A percentile compares a stretch with the other conserved stretches of the same genome.
These are phyloP conservation scores for Clarias fuscus DNA, from an alignment of 2,797 vertebrate species.

Conservation along the genomic window DNA sequence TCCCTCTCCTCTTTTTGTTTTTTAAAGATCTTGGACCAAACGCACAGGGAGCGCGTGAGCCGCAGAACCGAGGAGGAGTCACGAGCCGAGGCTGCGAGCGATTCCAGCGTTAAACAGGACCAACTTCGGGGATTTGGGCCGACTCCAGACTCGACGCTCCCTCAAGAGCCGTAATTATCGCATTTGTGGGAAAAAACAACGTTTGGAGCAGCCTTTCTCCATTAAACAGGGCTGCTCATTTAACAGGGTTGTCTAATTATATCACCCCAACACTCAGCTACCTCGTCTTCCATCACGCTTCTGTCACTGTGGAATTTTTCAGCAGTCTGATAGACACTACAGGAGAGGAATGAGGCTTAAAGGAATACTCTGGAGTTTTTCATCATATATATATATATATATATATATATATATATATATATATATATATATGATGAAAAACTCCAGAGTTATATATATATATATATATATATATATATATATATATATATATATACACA, in stretches of 20 bases:
- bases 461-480: too few relatives aligned
- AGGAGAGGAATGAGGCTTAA: not conserved
- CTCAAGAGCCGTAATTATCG: conserved; percentile 48
- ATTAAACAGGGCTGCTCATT: conserved; percentile 31
- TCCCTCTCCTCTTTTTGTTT: not conserved
- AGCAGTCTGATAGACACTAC: not conserved
- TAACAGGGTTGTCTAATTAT: conserved; percentile 26
- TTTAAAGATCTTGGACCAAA: not conserved
- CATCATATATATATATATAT: too few relatives aligned
- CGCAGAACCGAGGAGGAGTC: not conserved
- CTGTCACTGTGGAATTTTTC: conserved; percentile 16
- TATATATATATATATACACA: too few relatives aligned
- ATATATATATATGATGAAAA: too few relatives aligned
- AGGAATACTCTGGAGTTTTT: not conserved
- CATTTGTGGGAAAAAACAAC: conserved; percentile 37
- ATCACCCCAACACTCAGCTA: conserved; percentile 1
- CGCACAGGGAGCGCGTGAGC: not conserved
- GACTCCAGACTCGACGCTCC: conserved; percentile 27
- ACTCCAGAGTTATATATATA: too few relatives aligned
- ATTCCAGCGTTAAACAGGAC: conserved; percentile 19
- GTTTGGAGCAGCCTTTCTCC: conserved; percentile 23
- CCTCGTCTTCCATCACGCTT: conserved; percentile 24
- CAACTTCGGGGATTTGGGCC: conserved; percentile 14
- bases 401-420: too few relatives aligned
- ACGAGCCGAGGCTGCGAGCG: not conserved